Conservation (phyloP, 2,797 vertebrate species). For the Onychomys arenicola region DNA sequence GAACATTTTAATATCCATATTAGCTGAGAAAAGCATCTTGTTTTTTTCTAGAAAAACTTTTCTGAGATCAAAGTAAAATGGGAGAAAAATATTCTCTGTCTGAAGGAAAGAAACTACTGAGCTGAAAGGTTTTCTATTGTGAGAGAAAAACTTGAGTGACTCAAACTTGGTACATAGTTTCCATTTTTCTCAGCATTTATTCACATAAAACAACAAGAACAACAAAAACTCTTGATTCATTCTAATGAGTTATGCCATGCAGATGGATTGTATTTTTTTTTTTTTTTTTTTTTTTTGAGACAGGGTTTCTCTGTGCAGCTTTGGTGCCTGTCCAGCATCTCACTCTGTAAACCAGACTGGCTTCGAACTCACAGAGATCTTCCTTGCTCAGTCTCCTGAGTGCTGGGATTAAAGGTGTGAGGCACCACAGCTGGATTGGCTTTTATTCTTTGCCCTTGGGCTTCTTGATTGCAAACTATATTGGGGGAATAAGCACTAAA, state of each 20-base stretch:
- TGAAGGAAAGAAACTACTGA: not conserved
- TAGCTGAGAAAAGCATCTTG: not conserved
- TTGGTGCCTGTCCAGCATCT: too few species aligned
- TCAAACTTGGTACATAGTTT: not conserved
- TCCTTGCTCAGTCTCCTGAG: too few species aligned
- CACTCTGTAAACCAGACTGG: too few species aligned
- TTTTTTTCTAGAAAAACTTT: not conserved
- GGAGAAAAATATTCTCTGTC: not conserved
- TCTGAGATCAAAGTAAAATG: not conserved
- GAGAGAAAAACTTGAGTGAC: not conserved
- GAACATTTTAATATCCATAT: not conserved
- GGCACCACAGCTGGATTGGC: too few species aligned
- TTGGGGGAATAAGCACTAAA: not conserved
- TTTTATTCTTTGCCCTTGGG: slow-evolving; percentile 27
- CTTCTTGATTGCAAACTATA: not conserved
- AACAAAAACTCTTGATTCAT: too few species aligned
- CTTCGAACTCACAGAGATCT: too few species aligned
- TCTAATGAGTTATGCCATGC: too few species aligned
- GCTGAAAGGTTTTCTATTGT: not conserved
- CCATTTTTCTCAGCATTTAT: not conserved
- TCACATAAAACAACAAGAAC: not conserved
- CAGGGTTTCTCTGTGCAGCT: too few species aligned
- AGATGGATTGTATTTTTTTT: too few species aligned
- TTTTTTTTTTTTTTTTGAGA: too few species aligned
- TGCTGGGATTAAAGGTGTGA: too few species aligned